Percentiles rank a stretch among this genome's conserved stretches.
These are phyloP conservation scores for Tetramorium bicarinatum DNA, from an alignment of 2,888 invertebrate species.

Conservation along the genomic window DNA sequence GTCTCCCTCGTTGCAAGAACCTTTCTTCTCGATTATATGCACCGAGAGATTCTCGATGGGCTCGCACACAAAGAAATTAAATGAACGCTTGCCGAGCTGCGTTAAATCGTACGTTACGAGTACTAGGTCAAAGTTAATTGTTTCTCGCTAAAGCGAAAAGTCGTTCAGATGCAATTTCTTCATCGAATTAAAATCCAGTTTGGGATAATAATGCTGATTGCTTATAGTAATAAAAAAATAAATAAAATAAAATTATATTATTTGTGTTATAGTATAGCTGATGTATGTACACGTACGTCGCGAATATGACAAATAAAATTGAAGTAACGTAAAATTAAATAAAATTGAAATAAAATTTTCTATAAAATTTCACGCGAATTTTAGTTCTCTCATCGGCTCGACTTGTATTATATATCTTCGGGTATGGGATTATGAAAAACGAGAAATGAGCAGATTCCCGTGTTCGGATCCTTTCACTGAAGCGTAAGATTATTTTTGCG, in stretches of 20 bases:
- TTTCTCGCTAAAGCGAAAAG: neutral
- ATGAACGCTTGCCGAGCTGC: neutral
- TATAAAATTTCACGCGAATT: neutral
- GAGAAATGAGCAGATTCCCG: neutral
- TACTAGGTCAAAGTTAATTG: conserved; percentile 41
- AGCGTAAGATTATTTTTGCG: neutral
- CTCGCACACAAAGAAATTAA: neutral
- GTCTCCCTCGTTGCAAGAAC: neutral
- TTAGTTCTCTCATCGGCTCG: neutral
- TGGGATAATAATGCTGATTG: neutral
- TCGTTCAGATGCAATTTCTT: neutral
- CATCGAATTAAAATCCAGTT: neutral
- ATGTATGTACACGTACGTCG: neutral
- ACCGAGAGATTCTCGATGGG: neutral
- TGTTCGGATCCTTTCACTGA: conserved; percentile 13
- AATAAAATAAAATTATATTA: neutral
- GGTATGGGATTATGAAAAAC: neutral
- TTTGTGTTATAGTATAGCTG: neutral
- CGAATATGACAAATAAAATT: neutral
- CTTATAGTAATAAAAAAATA: neutral
- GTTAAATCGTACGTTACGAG: neutral
- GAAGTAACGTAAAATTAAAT: neutral
- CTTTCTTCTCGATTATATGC: conserved; percentile 16
- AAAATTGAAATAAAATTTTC: neutral
- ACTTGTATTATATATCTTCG: neutral